phyloP scores from a whole-genome alignment of 1,140 invertebrate species.

The Dendroctonus ponderosae region DNA sequence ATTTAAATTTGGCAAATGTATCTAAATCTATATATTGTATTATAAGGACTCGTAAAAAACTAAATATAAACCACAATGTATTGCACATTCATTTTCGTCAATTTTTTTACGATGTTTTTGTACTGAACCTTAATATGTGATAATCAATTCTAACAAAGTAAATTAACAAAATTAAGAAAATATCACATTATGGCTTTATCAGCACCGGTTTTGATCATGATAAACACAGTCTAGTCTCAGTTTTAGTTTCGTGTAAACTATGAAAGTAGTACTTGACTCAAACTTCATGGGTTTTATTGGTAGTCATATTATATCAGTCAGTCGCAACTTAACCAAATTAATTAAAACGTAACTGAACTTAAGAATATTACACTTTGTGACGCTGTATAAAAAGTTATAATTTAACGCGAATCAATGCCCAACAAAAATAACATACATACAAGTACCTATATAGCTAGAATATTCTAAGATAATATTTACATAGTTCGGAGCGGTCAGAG shows the following conservation, averaged over 20 bases:
- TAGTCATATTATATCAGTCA: no score
- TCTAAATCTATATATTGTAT: not conserved
- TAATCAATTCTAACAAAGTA: conserved; percentile 45
- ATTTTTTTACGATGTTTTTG: conserved; percentile 36
- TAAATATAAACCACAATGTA: conserved; percentile 31
- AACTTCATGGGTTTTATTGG: no score
- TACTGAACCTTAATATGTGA: conserved; percentile 46
- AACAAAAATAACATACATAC: conserved; percentile 46
- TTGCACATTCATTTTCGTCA: conserved; percentile 41
- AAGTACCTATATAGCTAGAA: conserved; percentile 38
- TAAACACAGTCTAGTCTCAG: conserved; percentile 32
- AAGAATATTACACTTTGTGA: conserved; percentile 4
- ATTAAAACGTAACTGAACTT: not conserved
- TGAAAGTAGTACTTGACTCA: no score
- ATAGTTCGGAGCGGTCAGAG: conserved; percentile 3
- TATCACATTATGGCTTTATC: conserved; percentile 47
- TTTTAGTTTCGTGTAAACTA: not conserved
- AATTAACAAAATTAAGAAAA: conserved; percentile 48
- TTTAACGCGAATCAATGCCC: conserved; percentile 39
- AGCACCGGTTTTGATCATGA: conserved; percentile 46
- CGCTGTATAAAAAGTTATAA: conserved; percentile 1
- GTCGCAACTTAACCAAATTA: no score
- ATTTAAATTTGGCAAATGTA: conserved; percentile 16
- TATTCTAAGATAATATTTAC: conserved; percentile 22
- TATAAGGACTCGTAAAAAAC: no score